A percentile compares a stretch with the other conserved stretches of the same genome.
These are phyloP conservation scores for Cottoperca gobio DNA, from an alignment of 2,797 vertebrate species.

Conservation along the genomic window DNA sequence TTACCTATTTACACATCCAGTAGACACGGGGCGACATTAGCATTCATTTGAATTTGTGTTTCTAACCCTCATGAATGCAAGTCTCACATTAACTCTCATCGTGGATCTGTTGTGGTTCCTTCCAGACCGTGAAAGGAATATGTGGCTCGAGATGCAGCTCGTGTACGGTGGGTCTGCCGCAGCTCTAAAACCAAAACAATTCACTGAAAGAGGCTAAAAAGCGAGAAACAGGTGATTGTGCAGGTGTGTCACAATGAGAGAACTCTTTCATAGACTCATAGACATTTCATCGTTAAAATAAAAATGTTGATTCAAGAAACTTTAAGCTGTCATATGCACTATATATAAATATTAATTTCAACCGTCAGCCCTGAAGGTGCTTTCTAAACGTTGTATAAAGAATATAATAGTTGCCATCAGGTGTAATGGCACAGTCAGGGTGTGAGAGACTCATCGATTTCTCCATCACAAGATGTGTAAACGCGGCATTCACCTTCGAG, in stretches of 20 bases:
- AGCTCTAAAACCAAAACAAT: not conserved
- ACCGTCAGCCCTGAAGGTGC: not conserved
- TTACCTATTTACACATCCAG: not conserved
- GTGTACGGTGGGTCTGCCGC: too few species aligned
- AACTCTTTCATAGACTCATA: not conserved
- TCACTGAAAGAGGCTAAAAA: not conserved
- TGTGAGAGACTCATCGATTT: not conserved
- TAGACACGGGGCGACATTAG: not conserved
- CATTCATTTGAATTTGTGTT: not conserved
- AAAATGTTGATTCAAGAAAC: conserved; percentile 1
- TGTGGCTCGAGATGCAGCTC: too few species aligned
- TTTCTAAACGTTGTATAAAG: not conserved
- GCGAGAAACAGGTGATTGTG: not conserved
- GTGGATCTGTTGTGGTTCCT: not conserved
- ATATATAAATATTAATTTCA: not conserved
- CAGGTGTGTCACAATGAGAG: not conserved
- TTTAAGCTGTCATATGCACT: not conserved
- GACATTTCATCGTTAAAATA: not conserved
- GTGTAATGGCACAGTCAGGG: not conserved
- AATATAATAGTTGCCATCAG: not conserved
- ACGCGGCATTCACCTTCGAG: conserved; percentile 2
- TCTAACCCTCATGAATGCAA: not conserved
- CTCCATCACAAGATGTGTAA: not conserved
- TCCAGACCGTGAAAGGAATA: too few species aligned
- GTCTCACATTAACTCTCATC: not conserved